Base-by-base conservation (phyloP, 2,888 invertebrate genomes). In the Exocentrus adspersus region DNA sequence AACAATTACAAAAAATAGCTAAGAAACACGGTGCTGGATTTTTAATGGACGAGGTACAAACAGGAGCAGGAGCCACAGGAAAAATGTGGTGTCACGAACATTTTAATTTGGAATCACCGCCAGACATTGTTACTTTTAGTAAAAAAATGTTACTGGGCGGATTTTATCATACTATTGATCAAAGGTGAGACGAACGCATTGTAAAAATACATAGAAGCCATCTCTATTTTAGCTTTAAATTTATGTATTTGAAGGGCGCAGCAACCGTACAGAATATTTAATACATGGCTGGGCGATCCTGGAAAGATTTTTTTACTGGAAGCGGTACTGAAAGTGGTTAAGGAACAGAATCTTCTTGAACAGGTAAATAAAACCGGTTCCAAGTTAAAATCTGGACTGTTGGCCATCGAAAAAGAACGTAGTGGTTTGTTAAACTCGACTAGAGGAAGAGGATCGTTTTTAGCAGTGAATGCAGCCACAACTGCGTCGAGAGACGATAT, bases 251-350 rank as follows among this genome's bases (percentile, higher is more conserved):
- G 17, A 32, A 92, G 92, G 72, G 90, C 94, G 2, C 86, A 88
- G 12, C 90, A 92, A 65, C 83, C 93, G 0, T 97, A 92, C 82
- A 87, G 98, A 65, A 92, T 99, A 70, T 98, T 97, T 84, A 99
- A 99, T 83, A 99, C 99, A 0, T 99, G 99, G 99, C 93, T 98
- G 91, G 99, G 99, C 10, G 99, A 99, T 82, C 98, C 98, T 4
- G 90, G 94, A 61, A 99, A 98, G 84, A 78, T 99, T 46, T 83
- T 97, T 51, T 83, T 99, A 12, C 83, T 99, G 60, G 94, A 97
- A 78, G 90, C 89, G 65, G 89, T 97, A 6, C 77, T 98, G 32
- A 88, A 93, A 52, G 93, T 95, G 0, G 92, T 99, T 7, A 88
- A 90, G 77, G 85, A 89, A 32, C 91, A 98, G 17, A 89, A 92